These are phyloP conservation scores for Alcedo quadribrachys DNA, from an alignment of 2,797 vertebrate species.

Conservation along the genomic window DNA sequence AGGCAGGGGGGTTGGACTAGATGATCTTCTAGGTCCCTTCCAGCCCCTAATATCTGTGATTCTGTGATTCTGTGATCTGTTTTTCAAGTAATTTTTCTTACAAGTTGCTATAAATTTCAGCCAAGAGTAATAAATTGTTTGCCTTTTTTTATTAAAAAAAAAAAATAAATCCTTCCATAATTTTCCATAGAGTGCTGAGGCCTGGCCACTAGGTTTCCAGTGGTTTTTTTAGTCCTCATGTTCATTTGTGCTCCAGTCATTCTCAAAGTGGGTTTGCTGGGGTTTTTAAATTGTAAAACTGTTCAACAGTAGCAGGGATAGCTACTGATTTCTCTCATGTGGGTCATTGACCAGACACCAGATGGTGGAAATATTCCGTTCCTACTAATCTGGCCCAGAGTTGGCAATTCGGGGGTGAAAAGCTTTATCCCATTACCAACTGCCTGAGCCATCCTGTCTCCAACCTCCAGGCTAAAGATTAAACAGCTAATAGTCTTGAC, in stretches of 20 bases:
- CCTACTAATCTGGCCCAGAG: constrained; percentile 51
- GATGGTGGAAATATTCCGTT: constrained; percentile 60
- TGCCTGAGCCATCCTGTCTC: constrained; percentile 45
- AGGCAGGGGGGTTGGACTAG: no score
- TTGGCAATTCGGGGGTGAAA: constrained; percentile 42
- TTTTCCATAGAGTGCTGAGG: not conserved
- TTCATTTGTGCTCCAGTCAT: not conserved
- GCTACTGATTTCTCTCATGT: constrained; percentile 3
- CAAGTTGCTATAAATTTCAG: not conserved
- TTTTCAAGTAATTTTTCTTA: not conserved
- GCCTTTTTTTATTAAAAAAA: not conserved
- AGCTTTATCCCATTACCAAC: constrained; percentile 66
- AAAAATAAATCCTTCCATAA: not conserved
- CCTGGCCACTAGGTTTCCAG: not conserved
- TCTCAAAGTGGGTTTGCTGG: not conserved
- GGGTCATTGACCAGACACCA: constrained; percentile 62
- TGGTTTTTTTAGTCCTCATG: not conserved
- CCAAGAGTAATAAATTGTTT: not conserved
- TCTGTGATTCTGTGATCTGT: no score
- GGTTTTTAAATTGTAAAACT: not conserved
- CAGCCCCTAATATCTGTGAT: no score
- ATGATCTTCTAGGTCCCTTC: no score
- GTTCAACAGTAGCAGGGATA: not conserved
- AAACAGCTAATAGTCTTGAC: constrained; percentile 35
- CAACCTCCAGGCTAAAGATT: constrained; percentile 23